Conservation (phyloP, 2,113 vertebrate genomes). For the Entomyzon cyanotis region DNA sequence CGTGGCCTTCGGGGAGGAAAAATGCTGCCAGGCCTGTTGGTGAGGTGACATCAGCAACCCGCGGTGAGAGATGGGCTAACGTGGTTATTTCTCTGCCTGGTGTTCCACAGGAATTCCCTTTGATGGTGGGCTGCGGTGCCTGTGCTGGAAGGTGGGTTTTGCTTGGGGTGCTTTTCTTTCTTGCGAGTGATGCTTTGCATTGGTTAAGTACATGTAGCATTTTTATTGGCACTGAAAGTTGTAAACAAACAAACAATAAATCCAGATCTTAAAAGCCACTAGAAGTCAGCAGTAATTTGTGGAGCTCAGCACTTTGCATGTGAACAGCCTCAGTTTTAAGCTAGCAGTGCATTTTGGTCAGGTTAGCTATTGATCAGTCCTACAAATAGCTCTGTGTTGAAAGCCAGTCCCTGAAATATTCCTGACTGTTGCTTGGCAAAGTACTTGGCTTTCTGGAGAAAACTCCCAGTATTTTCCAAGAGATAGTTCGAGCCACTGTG, state of each 20-base stretch:
- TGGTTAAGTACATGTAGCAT: accelerated
- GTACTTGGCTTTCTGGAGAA: neutral
- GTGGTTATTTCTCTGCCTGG: slow-evolving; percentile 33
- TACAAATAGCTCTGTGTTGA: neutral
- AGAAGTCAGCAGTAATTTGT: neutral
- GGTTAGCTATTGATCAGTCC: neutral
- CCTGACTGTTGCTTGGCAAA: neutral
- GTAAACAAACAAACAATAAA: neutral
- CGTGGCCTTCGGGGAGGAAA: neutral
- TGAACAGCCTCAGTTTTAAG: neutral
- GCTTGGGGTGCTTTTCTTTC: neutral
- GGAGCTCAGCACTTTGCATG: neutral
- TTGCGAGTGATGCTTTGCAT: neutral
- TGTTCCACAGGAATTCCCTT: slow-evolving; percentile 89
- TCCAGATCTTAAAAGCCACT: neutral
- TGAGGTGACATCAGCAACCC: neutral
- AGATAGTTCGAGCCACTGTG: neutral
- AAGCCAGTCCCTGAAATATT: neutral
- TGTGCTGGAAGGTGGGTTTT: slow-evolving; percentile 94
- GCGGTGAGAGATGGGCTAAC: neutral
- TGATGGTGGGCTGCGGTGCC: slow-evolving; percentile 92
- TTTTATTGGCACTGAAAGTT: neutral
- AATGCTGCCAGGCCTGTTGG: neutral
- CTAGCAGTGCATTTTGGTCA: neutral
- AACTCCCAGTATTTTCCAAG: neutral